These are phyloP conservation scores for Syngnathus scovelli DNA, from an alignment of 2,113 vertebrate species.

Conservation along the genomic window DNA sequence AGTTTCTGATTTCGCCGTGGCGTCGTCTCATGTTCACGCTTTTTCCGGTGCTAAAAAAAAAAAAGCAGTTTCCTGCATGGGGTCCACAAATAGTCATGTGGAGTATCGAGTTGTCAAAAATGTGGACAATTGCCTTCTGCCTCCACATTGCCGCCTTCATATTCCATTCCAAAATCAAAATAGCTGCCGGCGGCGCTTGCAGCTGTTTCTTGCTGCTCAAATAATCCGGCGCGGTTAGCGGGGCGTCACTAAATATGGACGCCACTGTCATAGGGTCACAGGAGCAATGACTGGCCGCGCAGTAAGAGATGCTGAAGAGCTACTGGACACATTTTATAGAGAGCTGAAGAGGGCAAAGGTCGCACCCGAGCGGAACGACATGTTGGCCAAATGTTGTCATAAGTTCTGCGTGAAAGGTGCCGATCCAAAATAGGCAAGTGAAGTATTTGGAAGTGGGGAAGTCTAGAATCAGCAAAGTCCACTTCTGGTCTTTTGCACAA, in stretches of 20 bases:
- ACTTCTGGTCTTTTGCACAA: neutral
- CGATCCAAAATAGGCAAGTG: neutral
- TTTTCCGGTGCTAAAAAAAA: neutral
- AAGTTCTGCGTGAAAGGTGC: neutral
- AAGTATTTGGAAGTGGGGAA: no score
- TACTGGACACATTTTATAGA: neutral
- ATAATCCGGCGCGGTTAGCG: slow-evolving; percentile 55
- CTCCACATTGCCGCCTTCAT: slow-evolving; percentile 13
- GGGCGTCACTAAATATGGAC: slow-evolving; percentile 64
- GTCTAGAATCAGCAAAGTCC: neutral
- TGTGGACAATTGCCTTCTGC: slow-evolving; percentile 4
- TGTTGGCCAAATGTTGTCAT: neutral
- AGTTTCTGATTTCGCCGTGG: neutral
- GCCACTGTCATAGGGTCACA: slow-evolving; percentile 21
- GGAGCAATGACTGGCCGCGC: neutral
- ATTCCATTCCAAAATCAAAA: slow-evolving; percentile 70
- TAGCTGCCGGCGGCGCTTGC: slow-evolving; percentile 61
- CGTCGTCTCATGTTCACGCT: neutral
- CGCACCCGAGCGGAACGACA: neutral
- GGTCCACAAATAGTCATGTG: neutral
- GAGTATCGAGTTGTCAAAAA: slow-evolving; percentile 1
- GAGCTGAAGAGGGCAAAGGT: neutral
- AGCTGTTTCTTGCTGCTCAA: slow-evolving; percentile 64
- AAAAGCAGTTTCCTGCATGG: neutral
- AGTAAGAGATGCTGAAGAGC: no score